Evolutionary conservation across 2,888 invertebrate species (phyloP).

Genomic region (Heliconius cydno): DNA sequence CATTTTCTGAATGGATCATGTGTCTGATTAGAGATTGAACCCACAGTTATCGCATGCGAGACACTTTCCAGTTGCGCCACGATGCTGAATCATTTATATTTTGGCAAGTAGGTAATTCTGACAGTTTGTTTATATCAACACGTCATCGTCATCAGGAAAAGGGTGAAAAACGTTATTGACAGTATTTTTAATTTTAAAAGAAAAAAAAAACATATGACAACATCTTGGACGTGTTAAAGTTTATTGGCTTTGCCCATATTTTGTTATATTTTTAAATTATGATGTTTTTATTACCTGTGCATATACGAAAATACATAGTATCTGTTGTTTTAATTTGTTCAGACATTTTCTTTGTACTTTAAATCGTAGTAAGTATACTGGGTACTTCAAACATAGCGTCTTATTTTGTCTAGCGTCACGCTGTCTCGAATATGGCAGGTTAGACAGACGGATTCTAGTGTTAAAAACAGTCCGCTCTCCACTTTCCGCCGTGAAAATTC

Average conservation of each 20-base stretch:
- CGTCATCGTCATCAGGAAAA: background rate
- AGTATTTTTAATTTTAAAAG: conserved; percentile 10
- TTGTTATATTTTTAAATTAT: conserved; percentile 30
- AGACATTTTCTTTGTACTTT: no score
- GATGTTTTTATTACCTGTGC: conserved; percentile 29
- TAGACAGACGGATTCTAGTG: no score
- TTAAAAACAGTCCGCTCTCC: no score
- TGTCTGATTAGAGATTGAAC: no score
- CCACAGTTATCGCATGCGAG: background rate
- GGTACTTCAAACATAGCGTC: background rate
- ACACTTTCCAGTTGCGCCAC: background rate
- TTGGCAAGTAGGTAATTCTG: background rate
- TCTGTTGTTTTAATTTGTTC: no score
- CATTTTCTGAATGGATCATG: no score
- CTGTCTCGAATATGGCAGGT: no score
- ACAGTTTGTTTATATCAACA: background rate
- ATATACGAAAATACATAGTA: background rate
- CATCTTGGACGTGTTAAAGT: conserved; percentile 35
- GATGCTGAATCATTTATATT: background rate
- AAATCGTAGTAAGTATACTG: no score
- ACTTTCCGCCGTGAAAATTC: no score
- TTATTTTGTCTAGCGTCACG: no score
- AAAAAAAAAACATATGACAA: background rate
- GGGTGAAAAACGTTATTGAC: conserved; percentile 21
- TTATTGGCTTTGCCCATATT: conserved; percentile 32